phyloP scores from a whole-genome alignment of 2,113 vertebrate genomes.

The Actinemys pallida region DNA sequence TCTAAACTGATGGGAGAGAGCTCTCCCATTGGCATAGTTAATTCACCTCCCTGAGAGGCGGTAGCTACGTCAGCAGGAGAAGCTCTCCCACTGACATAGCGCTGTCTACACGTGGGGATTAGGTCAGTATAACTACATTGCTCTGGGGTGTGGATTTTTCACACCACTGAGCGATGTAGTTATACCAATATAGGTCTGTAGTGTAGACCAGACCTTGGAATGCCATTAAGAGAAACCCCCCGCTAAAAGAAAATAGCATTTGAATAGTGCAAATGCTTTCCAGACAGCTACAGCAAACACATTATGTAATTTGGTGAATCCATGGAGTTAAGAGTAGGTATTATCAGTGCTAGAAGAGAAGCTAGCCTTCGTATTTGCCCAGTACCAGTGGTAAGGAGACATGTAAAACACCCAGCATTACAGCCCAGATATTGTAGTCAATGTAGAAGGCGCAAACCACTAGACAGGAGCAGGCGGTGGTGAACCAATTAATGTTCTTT shows the following conservation, averaged over 20 bases:
- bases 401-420: not conserved
- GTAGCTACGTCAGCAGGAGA: not conserved
- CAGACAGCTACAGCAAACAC: not conserved
- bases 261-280: not conserved
- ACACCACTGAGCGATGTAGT: not conserved
- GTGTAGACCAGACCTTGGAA: not conserved
- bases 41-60: not conserved
- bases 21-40: not conserved
- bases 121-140: not conserved
- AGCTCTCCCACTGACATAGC: not conserved
- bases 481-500: not conserved
- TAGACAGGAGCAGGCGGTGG: not conserved
- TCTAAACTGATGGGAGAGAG: not conserved
- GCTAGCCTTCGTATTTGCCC: not conserved
- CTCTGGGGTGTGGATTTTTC: not conserved
- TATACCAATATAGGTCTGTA: not conserved
- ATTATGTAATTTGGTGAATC: not conserved
- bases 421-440: not conserved
- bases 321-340: accelerated
- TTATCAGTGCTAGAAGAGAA: accelerated
- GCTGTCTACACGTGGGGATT: not conserved
- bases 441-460: not conserved
- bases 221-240: not conserved
- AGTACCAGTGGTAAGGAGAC: not conserved
- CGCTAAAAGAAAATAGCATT: not conserved